A percentile compares a stretch with the other conserved stretches of the same genome.
Conservation (phyloP, 2,113 vertebrate species). For the Tringa solitaria region DNA sequence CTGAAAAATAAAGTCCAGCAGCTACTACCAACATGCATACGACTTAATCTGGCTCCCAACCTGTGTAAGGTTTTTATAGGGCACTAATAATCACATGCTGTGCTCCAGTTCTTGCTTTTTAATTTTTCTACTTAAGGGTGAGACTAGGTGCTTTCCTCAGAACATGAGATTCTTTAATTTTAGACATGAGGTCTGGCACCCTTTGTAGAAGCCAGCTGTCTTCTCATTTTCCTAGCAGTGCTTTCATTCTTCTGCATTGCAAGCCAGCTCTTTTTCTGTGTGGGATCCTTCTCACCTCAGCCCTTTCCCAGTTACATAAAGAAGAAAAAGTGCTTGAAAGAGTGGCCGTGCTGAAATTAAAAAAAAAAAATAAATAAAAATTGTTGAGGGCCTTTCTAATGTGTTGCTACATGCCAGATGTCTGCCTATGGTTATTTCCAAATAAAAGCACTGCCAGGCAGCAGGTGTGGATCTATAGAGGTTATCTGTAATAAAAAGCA, state of each 20-base stretch:
- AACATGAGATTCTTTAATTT: conserved; percentile 60
- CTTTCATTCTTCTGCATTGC: conserved; percentile 58
- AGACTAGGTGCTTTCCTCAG: conserved; percentile 55
- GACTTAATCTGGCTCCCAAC: neutral
- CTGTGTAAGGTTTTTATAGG: neutral
- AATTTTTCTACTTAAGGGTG: conserved; percentile 4
- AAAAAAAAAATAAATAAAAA: neutral
- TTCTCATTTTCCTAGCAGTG: conserved; percentile 62
- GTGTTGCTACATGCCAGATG: neutral
- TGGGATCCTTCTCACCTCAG: conserved; percentile 45
- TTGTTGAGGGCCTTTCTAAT: neutral
- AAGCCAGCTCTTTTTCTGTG: conserved; percentile 51
- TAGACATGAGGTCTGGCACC: conserved; percentile 63
- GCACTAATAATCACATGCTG: neutral
- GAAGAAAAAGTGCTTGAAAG: neutral
- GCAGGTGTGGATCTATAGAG: neutral
- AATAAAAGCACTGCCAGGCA: neutral
- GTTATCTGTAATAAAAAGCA: neutral
- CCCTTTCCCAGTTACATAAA: conserved; percentile 67
- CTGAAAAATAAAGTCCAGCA: neutral
- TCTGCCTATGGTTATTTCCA: conserved; percentile 1
- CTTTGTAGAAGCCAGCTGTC: conserved; percentile 58
- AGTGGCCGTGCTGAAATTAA: neutral
- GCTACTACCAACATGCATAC: neutral
- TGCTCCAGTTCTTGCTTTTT: conserved; percentile 30